These are phyloP conservation scores for Gasterosteus nipponicus DNA, from an alignment of 2,113 vertebrate species.

Conservation along the genomic window DNA sequence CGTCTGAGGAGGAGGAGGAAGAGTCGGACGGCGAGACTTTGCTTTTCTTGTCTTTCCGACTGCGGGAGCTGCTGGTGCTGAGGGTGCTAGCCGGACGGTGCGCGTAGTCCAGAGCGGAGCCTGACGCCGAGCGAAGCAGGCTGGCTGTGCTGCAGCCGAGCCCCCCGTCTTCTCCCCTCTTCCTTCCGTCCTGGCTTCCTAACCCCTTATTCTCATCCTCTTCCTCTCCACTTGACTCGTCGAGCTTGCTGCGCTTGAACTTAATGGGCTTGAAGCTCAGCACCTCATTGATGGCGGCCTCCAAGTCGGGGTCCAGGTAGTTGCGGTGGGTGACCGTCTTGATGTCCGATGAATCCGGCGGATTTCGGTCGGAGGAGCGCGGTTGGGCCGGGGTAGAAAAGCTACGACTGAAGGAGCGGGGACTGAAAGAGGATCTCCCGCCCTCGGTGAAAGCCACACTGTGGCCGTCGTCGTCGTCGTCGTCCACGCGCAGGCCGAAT, in stretches of 20 bases:
- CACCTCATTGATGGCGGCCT: conserved; percentile 96
- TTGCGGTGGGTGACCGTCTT: conserved; percentile 84
- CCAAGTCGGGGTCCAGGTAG: conserved; percentile 94
- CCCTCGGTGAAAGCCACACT: conserved; percentile 81
- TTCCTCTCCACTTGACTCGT: conserved; percentile 83
- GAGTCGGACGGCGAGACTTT: conserved; percentile 78
- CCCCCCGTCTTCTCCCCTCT: conserved; percentile 74
- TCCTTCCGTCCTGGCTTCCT: conserved; percentile 74
- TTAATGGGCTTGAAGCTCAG: conserved; percentile 91
- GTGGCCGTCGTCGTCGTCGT: conserved; percentile 78
- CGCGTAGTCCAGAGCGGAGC: conserved; percentile 82
- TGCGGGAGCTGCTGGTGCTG: conserved; percentile 71
- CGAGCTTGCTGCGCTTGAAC: conserved; percentile 87
- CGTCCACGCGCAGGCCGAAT: conserved; percentile 73
- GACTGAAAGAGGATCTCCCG: conserved; percentile 80
- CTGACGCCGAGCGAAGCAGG: conserved; percentile 83
- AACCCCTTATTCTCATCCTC: conserved; percentile 57
- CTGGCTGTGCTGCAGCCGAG: conserved; percentile 66
- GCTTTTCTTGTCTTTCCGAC: conserved; percentile 71
- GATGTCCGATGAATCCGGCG: conserved; percentile 59
- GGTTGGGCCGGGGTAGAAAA: conserved; percentile 87
- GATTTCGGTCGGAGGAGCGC: conserved; percentile 68
- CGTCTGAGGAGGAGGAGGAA: conserved; percentile 79
- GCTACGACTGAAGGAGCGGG: conserved; percentile 86
- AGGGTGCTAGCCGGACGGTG: conserved; percentile 72